phyloP scores from a whole-genome alignment of 23 tunicate species.

The Phallusia fumigata region DNA sequence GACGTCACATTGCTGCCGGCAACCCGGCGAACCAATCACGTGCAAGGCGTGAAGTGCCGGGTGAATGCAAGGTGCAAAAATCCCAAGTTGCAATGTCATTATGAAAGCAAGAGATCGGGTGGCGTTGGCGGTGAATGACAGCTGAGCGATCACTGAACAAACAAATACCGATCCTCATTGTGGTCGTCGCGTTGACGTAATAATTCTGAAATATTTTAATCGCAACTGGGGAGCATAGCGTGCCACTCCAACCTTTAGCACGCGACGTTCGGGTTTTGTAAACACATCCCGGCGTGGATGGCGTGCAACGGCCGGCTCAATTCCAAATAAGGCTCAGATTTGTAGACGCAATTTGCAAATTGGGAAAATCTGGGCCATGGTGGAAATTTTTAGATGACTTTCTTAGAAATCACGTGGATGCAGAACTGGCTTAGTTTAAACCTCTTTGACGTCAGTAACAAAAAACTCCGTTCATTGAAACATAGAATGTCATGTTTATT shows the following conservation, averaged over 20 bases:
- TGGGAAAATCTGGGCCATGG: too few species aligned
- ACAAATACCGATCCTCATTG: not conserved
- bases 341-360: too few species aligned
- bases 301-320: not conserved
- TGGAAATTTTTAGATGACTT: too few species aligned
- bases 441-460: too few species aligned
- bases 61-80: not conserved
- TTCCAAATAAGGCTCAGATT: too few species aligned
- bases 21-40: not conserved
- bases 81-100: not conserved
- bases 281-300: not conserved
- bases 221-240: not conserved
- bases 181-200: not conserved
- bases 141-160: not conserved
- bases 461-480: too few species aligned
- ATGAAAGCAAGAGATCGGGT: not conserved
- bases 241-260: not conserved
- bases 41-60: not conserved
- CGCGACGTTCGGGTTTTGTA: not conserved
- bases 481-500: too few species aligned
- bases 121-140: not conserved
- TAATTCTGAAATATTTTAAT: conserved; percentile 12
- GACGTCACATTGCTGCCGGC: conserved; percentile 6
- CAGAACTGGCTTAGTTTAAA: too few species aligned
- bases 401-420: too few species aligned